Evolutionary conservation across 2,797 vertebrate genomes (phyloP), one percentile per base, ranked within the genome.

Genomic region (Aulostomus chinensis): DNA sequence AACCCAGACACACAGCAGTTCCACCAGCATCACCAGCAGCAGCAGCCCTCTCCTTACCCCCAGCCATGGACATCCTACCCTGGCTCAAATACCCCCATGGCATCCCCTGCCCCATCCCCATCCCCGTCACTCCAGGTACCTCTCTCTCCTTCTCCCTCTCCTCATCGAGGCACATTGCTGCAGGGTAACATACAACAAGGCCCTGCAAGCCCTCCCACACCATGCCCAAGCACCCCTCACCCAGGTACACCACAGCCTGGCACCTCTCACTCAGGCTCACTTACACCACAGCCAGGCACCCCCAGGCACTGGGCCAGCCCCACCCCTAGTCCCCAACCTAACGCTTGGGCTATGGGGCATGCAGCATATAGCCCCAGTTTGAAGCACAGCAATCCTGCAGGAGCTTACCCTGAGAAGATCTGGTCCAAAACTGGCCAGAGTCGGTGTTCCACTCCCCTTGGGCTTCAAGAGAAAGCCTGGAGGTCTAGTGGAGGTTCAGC

Each of bases 381-480:
- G 69, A 91, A 86, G 78, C 89, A 90, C 73, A 86, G 78, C 42
- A 84, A 74, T 60, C 86, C 85, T 8, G 73, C 92, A 2, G 55
- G 90, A 36, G 88, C 86, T 26, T 92, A 84, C 62, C 85, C 93
- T 0, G 94, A 95, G 47, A 96, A 96, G 72, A 84, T 94, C 1
- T 95, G 95, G 92, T 88, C 88, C 64, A 95, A 94, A 74, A 93
- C 70, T 0, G 93, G 91, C 15, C 95, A 94, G 50, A 90, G 80
- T 28, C 83, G 92, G 35, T 91, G 92, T 5, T 91, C 91, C 0
- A 93, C 85, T 0, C 92, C 94, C 0, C 80, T 78, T 0, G 91
- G 92, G 42, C 83, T 93, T 56, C 90, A 89, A 7, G 95, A 96
- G 77, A 96, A 96, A 46, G 89, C 90, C 0, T 98, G 96, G 96